Conservation (phyloP, 2,113 vertebrate genomes). For the Dinomys branickii region DNA sequence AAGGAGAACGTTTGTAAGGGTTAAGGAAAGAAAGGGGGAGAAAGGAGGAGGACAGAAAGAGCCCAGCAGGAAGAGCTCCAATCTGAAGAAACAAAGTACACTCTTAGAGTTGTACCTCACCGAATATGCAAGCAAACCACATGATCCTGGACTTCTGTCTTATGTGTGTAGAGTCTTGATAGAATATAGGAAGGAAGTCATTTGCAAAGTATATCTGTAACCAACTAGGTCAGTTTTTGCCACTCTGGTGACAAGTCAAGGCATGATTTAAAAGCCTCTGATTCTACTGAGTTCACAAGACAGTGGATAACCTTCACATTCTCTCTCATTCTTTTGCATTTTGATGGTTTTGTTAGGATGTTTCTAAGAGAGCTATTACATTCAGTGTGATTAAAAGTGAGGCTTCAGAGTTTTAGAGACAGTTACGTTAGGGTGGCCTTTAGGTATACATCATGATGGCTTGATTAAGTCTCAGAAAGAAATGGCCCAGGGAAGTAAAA, state of each 20-base stretch:
- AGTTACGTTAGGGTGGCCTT: neutral
- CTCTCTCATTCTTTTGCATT: neutral
- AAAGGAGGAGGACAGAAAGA: neutral
- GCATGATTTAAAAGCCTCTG: neutral
- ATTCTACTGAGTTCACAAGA: neutral
- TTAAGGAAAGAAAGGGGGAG: neutral
- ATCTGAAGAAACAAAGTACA: neutral
- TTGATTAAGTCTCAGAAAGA: neutral
- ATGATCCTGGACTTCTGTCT: neutral
- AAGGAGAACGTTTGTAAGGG: neutral
- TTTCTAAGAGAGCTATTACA: neutral
- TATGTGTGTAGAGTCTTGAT: neutral
- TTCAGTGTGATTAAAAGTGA: neutral
- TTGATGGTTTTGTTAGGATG: neutral
- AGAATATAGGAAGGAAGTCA: neutral
- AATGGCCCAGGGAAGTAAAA: neutral
- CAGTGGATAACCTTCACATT: neutral
- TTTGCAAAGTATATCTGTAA: neutral
- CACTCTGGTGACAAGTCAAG: neutral
- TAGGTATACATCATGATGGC: neutral
- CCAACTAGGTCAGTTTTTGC: neutral
- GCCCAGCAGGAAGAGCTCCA: neutral
- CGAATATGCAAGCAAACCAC: neutral
- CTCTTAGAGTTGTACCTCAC: neutral
- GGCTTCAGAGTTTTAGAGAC: neutral